These are phyloP conservation scores for Apoderus coryli DNA, from an alignment of 2,888 invertebrate genomes.

Conservation along the genomic window DNA sequence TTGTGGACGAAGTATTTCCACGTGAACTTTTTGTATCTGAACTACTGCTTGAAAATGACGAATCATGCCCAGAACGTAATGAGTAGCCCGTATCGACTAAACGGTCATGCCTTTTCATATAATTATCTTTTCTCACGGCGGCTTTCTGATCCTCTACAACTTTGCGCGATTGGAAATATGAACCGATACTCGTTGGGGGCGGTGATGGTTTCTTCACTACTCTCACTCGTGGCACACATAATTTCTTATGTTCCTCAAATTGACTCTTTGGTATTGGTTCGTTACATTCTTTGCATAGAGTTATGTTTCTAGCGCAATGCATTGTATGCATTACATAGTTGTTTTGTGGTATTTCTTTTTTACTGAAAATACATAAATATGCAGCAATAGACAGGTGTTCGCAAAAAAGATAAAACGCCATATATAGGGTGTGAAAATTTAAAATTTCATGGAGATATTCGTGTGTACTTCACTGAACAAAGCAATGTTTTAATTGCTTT, in stretches of 20 bases:
- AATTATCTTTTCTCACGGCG: constrained; percentile 20
- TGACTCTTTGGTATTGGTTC: constrained; percentile 48
- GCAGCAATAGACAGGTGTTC: no score
- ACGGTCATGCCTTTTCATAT: constrained; percentile 21
- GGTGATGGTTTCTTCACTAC: constrained; percentile 22
- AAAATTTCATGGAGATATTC: no score
- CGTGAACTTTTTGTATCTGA: not conserved
- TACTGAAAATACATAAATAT: constrained; percentile 45
- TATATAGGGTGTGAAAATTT: no score
- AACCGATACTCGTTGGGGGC: constrained; percentile 19
- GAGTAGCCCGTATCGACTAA: constrained; percentile 21
- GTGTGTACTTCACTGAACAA: no score
- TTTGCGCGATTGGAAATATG: constrained; percentile 24
- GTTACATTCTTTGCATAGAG: constrained; percentile 49
- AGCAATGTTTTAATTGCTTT: no score
- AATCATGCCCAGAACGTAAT: constrained; percentile 10
- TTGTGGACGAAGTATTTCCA: constrained; percentile 1
- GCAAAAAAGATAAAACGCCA: no score
- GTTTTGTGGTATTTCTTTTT: constrained; percentile 48
- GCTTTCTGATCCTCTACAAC: constrained; percentile 24
- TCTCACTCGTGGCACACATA: constrained; percentile 34
- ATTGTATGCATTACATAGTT: constrained; percentile 57
- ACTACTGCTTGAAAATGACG: constrained; percentile 1
- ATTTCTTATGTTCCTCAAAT: constrained; percentile 40
- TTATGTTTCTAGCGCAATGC: constrained; percentile 53